These are phyloP conservation scores for Dolomedes plantarius DNA, from an alignment of 2,888 invertebrate genomes.

Conservation along the genomic window DNA sequence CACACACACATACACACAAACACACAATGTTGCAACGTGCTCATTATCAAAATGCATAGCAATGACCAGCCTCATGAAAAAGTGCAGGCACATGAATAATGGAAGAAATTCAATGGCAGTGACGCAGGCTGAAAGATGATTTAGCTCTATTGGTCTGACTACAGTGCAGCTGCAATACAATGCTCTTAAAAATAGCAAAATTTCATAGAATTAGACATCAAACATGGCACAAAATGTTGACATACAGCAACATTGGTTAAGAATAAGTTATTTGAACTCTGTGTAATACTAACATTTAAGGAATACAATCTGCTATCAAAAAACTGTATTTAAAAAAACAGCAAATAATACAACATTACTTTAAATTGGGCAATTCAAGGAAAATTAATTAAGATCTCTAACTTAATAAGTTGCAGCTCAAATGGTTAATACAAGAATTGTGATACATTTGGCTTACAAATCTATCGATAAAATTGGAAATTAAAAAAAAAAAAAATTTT, in stretches of 20 bases:
- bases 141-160: constrained; percentile 39
- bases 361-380: too few relatives aligned
- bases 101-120: constrained; percentile 62
- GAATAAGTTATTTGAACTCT: too few relatives aligned
- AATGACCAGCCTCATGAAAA: constrained; percentile 30
- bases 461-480: too few relatives aligned
- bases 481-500: too few relatives aligned
- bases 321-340: too few relatives aligned
- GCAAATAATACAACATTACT: too few relatives aligned
- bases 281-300: too few relatives aligned
- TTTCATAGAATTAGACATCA: background rate
- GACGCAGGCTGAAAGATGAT: constrained; percentile 55
- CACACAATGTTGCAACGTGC: constrained; percentile 42
- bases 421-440: too few relatives aligned
- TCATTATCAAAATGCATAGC: constrained; percentile 31
- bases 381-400: too few relatives aligned
- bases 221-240: background rate
- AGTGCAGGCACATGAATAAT: constrained; percentile 63
- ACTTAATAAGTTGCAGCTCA: too few relatives aligned
- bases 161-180: constrained; percentile 40
- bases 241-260: background rate
- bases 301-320: too few relatives aligned
- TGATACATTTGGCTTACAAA: too few relatives aligned
- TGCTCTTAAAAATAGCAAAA: constrained; percentile 34
- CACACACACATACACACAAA: background rate